Evolutionary conservation across 2,113 vertebrate species (phyloP), one percentile per base, ranked within the genome.

Genomic region (Formicarius rufipectus): DNA sequence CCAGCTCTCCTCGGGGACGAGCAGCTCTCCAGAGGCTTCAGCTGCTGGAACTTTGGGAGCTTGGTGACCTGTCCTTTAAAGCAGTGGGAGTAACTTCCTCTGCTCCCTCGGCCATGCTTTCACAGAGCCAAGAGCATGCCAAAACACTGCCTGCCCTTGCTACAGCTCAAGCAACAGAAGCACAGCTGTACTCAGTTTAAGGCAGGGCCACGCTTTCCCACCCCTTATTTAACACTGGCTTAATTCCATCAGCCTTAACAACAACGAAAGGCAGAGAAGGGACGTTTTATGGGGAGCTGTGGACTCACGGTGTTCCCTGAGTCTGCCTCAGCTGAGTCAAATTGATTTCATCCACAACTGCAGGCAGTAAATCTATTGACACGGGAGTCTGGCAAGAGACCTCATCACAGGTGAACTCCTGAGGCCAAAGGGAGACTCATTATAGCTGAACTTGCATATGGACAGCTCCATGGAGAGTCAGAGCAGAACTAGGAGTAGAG

Each of bases 51-150:
- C 86, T 84, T 37, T 81, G 91, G 84, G 86, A 96, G 39, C 20
- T 84, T 92, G 93, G 8, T 89, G 96, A 96, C 95, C 94, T 74
- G 93, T 11, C 95, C 82, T 59, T 89, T 92, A 63, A 90, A 86
- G 47, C 3, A 95, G 89, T 60, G 93, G 87, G 68, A 95, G 91
- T 72, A 84, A 84, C 94, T 94, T 95, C 96, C 73, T 5, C 1
- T 84, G 93, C 69, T 90, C 66, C 91, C 84, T 79, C 91, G 71
- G 91, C 89, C 75, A 69, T 40, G 89, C 53, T 82, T 60, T 44
- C 11, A 49, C 8, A n/a, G 89, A 95, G 62, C 64, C 84, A 84
- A 60, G 69, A 92, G 73, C 80, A 49, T 60, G 89, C 94, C 68
- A 89, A 68, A 95, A 94, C 53, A 23, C 56, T 87, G 91, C 93